Conservation (phyloP, 2,113 vertebrate genomes). For the Paraplagusia blochii region DNA sequence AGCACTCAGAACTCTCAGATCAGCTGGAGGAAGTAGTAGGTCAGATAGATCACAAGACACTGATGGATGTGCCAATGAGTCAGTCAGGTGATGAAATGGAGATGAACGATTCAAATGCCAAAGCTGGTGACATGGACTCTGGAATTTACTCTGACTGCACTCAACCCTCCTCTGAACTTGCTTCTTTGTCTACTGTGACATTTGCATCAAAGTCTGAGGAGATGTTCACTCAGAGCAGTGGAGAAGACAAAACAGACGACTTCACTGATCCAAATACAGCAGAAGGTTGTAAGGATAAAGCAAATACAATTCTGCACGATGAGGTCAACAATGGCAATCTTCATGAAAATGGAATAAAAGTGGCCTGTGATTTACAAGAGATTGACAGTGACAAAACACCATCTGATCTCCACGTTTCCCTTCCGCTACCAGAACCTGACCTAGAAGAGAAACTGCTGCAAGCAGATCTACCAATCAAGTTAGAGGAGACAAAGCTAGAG, state of each 20-base stretch:
- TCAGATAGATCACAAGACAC: conserved; percentile 13
- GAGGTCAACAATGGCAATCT: conserved; percentile 38
- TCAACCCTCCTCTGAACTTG: conserved; percentile 21
- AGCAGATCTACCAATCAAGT: conserved; percentile 38
- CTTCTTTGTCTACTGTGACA: conserved; percentile 22
- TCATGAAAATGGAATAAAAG: conserved; percentile 13
- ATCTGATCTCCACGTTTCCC: conserved; percentile 4
- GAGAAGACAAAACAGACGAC: background rate
- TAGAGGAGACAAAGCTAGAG: conserved; percentile 45
- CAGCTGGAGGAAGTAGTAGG: conserved; percentile 51
- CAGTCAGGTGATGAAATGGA: conserved; percentile 29
- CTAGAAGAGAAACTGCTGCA: conserved; percentile 28
- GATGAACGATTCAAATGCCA: conserved; percentile 22
- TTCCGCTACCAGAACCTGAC: background rate
- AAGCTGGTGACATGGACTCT: conserved; percentile 34
- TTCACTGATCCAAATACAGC: background rate
- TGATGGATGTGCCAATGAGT: conserved; percentile 3
- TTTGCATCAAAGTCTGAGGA: conserved; percentile 21
- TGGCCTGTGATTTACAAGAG: background rate
- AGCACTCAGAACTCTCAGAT: conserved; percentile 22
- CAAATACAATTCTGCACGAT: conserved; percentile 37
- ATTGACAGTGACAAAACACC: conserved; percentile 17
- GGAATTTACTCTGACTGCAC: conserved; percentile 45
- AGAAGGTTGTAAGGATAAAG: conserved; percentile 26
- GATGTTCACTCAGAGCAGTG: background rate